These are phyloP conservation scores for Habrosyne pyritoides DNA, from an alignment of 2,888 invertebrate species.

Conservation along the genomic window DNA sequence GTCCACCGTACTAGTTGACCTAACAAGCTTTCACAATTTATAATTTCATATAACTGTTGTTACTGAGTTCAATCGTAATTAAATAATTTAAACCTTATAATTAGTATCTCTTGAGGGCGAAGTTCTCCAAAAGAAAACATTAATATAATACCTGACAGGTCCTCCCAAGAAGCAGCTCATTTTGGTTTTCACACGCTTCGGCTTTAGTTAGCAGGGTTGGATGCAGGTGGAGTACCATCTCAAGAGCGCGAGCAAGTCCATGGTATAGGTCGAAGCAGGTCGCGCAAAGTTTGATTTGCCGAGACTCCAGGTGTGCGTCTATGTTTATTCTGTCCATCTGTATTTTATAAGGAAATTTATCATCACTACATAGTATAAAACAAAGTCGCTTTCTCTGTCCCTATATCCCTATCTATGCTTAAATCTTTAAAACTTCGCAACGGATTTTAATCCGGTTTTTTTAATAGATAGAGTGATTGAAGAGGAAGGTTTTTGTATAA, in stretches of 20 bases:
- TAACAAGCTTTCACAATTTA: no score
- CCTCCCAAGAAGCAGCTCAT: conserved; percentile 88
- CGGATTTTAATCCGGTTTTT: no score
- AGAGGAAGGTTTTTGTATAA: no score
- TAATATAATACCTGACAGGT: conserved; percentile 66
- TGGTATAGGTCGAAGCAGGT: conserved; percentile 93
- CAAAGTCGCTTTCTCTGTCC: no score
- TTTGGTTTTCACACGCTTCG: conserved; percentile 83
- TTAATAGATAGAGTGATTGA: no score
- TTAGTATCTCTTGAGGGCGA: no score
- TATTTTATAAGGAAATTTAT: neutral
- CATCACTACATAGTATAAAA: neutral
- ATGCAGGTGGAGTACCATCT: conserved; percentile 89
- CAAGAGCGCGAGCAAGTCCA: conserved; percentile 89
- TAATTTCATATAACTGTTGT: no score
- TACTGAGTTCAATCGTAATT: no score
- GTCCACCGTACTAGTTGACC: no score
- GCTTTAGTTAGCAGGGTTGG: conserved; percentile 87
- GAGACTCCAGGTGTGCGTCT: conserved; percentile 85
- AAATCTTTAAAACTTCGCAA: no score
- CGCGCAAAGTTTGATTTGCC: conserved; percentile 91
- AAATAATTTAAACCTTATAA: no score
- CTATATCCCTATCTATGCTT: no score
- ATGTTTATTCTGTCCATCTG: conserved; percentile 63
- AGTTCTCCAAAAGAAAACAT: neutral